Evolutionary conservation across 92 coral and sea anemone genomes (phyloP), one percentile per base, ranked within the genome.

Genomic region (Actinostola sp.): DNA sequence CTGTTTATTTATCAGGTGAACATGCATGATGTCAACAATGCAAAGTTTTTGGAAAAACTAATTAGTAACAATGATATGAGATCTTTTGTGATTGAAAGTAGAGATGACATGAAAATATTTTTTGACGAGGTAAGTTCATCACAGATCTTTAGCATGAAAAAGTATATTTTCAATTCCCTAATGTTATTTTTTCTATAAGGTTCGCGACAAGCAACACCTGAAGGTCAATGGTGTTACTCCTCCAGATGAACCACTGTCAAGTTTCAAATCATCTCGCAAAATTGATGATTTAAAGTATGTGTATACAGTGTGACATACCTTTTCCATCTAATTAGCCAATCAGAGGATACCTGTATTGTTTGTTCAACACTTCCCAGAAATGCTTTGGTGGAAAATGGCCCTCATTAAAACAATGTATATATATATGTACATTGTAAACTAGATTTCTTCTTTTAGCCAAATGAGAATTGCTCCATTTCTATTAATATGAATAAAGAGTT

Each of bases 211-310:
- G 17, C 99, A 95, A 55, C 73, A 72, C 16, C 61, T 95, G 35
- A 89, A 66, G 62, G 97, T 92, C 9, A 95, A 92, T 78, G 97
- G 90, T 17, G 99, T 95, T 17, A 89, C 97, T 17, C 97, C 98
- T 13, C 98, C 98, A 49, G 88, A 85, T 1, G 83, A 85, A 38
- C 91, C 98, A 52, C 7, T 94, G 64, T 83, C 78, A 15, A 75
- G 82, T 38, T 94, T 76, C 42, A 76, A 69, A 78, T 95, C 98
- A 46, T 74, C 88, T 35, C 84, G 83, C 10, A 70, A 68, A 0
- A 32, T 94, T 20, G 93, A 91, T 28, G 88, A 91, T 35, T 24
- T 94, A 15, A 92, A 92, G 98, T 94, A 52, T n/a, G 90, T 29
- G 3, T 9, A 14, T 27, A 42, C 27, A 60, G 42, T 11, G 11